Percentiles rank a stretch among this genome's conserved stretches.
These are phyloP conservation scores for Bugula neritina DNA, from an alignment of 2,888 invertebrate species.

Conservation along the genomic window DNA sequence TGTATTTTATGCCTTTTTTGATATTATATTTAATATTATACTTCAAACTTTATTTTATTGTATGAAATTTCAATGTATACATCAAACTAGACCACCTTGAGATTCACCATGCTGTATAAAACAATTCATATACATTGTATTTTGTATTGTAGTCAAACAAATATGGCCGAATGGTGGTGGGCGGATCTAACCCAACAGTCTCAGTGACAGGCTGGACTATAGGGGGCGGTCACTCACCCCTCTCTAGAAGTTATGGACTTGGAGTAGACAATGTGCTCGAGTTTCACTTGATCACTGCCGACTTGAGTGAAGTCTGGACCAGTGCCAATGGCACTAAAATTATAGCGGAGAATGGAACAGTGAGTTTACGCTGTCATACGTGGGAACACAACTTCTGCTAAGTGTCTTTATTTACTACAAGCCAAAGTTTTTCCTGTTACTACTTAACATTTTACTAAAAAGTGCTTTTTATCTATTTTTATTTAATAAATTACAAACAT, in stretches of 20 bases:
- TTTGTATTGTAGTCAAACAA: conserved; percentile 27
- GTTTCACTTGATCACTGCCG: conserved; percentile 33
- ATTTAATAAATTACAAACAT: no score
- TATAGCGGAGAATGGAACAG: conserved; percentile 20
- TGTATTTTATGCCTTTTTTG: no score
- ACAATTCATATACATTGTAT: no score
- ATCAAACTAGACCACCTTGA: no score
- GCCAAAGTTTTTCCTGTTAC: no score
- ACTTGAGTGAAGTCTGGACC: conserved; percentile 29
- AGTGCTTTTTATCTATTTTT: no score
- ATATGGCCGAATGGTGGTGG: conserved; percentile 28
- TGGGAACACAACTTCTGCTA: not conserved
- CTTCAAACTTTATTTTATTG: no score
- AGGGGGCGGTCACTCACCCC: conserved; percentile 36
- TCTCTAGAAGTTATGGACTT: conserved; percentile 35
- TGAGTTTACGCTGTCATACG: not conserved
- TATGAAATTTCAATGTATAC: no score
- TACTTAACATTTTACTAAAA: no score
- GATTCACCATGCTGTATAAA: no score
- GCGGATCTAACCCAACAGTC: conserved; percentile 30
- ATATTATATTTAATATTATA: no score
- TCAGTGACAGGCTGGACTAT: conserved; percentile 29
- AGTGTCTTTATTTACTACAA: no score
- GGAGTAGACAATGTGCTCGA: conserved; percentile 37
- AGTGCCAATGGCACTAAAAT: not conserved